Evolutionary conservation across 1,140 invertebrate species (phyloP).

Genomic region (Artemia franciscana): DNA sequence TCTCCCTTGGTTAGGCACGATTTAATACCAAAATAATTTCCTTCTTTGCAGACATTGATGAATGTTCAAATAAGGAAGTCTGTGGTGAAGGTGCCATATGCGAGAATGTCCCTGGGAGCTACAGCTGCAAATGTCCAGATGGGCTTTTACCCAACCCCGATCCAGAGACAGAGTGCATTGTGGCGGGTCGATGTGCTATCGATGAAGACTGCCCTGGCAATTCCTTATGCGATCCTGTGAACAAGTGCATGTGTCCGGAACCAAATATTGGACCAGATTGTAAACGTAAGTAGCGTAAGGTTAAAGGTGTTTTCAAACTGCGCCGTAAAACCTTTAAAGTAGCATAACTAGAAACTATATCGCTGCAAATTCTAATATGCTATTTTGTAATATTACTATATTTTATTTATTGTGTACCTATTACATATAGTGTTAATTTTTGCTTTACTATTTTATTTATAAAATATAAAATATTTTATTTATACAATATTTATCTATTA

Average conservation of each 20-base stretch:
- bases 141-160: conserved; percentile 58
- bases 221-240: conserved; percentile 47
- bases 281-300: conserved; percentile 41
- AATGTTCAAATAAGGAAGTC: conserved; percentile 36
- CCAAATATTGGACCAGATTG: conserved; percentile 76
- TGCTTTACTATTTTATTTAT: too few relatives aligned
- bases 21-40: too few relatives aligned
- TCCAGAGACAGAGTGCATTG: conserved; percentile 44
- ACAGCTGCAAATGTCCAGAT: conserved; percentile 50
- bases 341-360: too few relatives aligned
- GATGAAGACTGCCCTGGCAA: conserved; percentile 66
- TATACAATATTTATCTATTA: too few relatives aligned
- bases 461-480: too few relatives aligned
- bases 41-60: conserved; percentile 40
- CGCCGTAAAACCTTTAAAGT: too few relatives aligned
- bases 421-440: too few relatives aligned
- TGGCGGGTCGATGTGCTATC: conserved; percentile 43
- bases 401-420: too few relatives aligned
- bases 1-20: too few relatives aligned
- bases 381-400: too few relatives aligned
- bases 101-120: conserved; percentile 47
- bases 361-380: too few relatives aligned
- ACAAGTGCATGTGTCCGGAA: conserved; percentile 57
- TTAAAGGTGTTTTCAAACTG: not conserved
- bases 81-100: conserved; percentile 60